These are phyloP conservation scores for Vidua chalybeata DNA, from an alignment of 2,113 vertebrate species.

Conservation along the genomic window DNA sequence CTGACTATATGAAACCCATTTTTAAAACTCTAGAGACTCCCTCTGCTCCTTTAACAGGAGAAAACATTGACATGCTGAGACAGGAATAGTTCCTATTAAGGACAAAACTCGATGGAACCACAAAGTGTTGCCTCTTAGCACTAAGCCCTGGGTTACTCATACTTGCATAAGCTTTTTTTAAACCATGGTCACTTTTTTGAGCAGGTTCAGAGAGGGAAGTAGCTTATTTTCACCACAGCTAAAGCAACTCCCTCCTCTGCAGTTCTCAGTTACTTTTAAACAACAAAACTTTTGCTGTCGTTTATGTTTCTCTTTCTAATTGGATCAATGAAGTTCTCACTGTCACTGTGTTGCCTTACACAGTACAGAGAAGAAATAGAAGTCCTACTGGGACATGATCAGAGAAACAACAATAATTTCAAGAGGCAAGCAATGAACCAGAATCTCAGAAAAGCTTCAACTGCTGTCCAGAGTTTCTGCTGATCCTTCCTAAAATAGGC, in stretches of 20 bases:
- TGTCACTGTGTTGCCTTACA: not conserved
- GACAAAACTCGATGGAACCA: not conserved
- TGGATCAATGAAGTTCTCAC: not conserved
- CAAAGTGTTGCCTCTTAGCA: not conserved
- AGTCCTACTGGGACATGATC: not conserved
- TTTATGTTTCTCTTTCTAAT: not conserved
- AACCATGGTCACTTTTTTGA: not conserved
- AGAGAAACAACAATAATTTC: not conserved
- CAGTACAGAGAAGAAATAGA: not conserved
- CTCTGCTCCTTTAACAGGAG: not conserved
- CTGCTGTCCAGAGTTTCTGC: not conserved
- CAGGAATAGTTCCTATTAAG: not conserved
- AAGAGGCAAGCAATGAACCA: not conserved
- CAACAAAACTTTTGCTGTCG: not conserved
- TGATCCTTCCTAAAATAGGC: not conserved
- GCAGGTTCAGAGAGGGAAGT: not conserved
- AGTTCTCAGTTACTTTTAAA: not conserved
- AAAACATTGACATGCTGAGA: not conserved
- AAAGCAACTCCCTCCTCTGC: not conserved
- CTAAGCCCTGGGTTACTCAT: not conserved
- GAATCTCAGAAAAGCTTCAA: not conserved
- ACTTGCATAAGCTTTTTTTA: not conserved
- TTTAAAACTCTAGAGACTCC: not conserved
- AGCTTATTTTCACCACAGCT: not conserved
- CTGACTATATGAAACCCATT: not conserved